phyloP scores from a whole-genome alignment of 2,888 invertebrate species.

The Carabus problematicus region DNA sequence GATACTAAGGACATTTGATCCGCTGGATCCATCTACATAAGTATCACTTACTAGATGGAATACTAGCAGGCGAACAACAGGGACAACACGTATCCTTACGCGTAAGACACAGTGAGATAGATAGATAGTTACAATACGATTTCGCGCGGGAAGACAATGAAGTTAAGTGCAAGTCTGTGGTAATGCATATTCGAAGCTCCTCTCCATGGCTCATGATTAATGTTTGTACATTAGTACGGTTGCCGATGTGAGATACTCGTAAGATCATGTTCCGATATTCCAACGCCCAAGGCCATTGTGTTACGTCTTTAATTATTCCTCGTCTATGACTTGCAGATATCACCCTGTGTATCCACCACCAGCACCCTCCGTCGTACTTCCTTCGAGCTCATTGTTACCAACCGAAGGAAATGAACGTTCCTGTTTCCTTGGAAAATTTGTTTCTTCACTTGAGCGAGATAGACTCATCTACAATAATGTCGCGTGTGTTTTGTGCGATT shows the following conservation, averaged over 20 bases:
- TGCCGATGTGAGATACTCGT: constrained; percentile 32
- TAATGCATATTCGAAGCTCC: constrained; percentile 14
- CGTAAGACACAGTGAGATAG: constrained; percentile 4
- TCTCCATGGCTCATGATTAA: constrained; percentile 32
- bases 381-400: neutral
- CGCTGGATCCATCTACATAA: constrained; percentile 26
- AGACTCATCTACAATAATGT: too few species aligned
- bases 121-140: neutral
- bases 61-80: too few species aligned
- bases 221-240: constrained; percentile 36
- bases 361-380: neutral
- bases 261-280: constrained; percentile 38
- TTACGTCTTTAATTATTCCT: constrained; percentile 36
- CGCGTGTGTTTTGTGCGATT: too few species aligned
- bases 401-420: neutral
- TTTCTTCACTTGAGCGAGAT: too few species aligned
- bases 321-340: constrained; percentile 39
- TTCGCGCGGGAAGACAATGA: constrained; percentile 27
- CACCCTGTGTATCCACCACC: constrained; percentile 1
- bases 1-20: neutral
- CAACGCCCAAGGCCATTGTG: constrained; percentile 33
- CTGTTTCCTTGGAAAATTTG: neutral
- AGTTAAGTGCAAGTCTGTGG: constrained; percentile 34
- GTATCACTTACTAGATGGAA: neutral
- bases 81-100: neutral